Conservation (phyloP, 2,113 vertebrate genomes). For the Mormoops blainvillei region DNA sequence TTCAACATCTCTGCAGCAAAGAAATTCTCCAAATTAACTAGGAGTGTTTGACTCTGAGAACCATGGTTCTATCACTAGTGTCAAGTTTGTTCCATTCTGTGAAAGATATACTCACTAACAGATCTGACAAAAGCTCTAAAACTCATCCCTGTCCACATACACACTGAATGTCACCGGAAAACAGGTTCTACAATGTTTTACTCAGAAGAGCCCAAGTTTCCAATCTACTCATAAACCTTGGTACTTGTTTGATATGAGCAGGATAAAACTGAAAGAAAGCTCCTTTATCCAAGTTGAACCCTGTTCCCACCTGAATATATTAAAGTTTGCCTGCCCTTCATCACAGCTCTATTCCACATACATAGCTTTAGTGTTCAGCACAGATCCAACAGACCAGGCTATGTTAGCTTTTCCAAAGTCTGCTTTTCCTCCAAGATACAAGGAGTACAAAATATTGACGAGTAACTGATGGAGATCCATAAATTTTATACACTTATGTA, state of each 20-base stretch:
- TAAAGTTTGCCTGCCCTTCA: not conserved
- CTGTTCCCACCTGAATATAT: not conserved
- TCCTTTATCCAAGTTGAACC: not conserved
- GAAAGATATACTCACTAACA: not conserved
- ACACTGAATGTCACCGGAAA: not conserved
- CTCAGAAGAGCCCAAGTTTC: not conserved
- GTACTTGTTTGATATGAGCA: not conserved
- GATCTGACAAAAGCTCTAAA: not conserved
- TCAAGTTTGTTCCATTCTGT: not conserved
- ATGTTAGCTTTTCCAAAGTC: not conserved
- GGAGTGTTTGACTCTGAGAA: not conserved
- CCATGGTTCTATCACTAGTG: not conserved
- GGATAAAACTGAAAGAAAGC: not conserved
- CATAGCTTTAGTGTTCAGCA: not conserved
- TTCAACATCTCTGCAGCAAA: not conserved
- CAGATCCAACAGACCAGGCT: not conserved
- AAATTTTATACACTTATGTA: not conserved
- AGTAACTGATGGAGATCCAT: not conserved
- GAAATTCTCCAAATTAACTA: not conserved
- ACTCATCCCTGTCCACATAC: not conserved
- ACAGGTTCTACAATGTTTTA: not conserved
- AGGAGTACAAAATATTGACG: not conserved
- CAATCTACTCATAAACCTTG: not conserved
- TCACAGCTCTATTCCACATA: not conserved
- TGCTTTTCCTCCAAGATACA: not conserved